Percentiles rank a stretch among this genome's conserved stretches.
Conservation (phyloP, 2,113 vertebrate species). For the Ranitomeya variabilis region DNA sequence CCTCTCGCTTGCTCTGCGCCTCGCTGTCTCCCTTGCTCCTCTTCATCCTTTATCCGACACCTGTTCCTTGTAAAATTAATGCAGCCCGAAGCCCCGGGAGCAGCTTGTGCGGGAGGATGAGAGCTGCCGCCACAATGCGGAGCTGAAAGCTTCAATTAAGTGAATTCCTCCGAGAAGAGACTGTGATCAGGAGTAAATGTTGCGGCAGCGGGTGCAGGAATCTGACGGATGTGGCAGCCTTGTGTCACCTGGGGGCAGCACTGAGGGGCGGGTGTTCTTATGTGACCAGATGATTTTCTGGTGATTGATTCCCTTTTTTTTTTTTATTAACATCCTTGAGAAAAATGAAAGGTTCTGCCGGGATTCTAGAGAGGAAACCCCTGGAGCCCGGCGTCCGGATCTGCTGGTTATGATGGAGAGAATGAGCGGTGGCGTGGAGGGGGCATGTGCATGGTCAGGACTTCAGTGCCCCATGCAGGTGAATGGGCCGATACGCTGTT, state of each 20-base stretch:
- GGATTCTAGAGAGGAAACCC: too few species aligned
- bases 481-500: too few species aligned
- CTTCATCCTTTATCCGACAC: conserved; percentile 48
- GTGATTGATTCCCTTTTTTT: conserved; percentile 28
- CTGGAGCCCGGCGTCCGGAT: too few species aligned
- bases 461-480: too few species aligned
- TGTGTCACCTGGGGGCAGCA: conserved; percentile 21
- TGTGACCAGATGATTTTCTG: conserved; percentile 1
- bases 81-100: conserved; percentile 28
- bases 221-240: conserved; percentile 40
- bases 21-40: background rate
- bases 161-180: conserved; percentile 49
- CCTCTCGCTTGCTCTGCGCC: background rate
- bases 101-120: conserved; percentile 48
- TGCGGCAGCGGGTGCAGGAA: conserved; percentile 31
- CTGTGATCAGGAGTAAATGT: conserved; percentile 34
- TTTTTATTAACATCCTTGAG: background rate
- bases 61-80: conserved; percentile 54
- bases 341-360: too few species aligned
- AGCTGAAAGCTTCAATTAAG: conserved; percentile 54
- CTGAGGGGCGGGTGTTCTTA: conserved; percentile 27
- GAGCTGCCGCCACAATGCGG: conserved; percentile 18
- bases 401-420: too few species aligned
- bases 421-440: too few species aligned
- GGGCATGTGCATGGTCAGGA: too few species aligned